phyloP scores from a whole-genome alignment of 2,113 vertebrate genomes.

The Canis aureus region DNA sequence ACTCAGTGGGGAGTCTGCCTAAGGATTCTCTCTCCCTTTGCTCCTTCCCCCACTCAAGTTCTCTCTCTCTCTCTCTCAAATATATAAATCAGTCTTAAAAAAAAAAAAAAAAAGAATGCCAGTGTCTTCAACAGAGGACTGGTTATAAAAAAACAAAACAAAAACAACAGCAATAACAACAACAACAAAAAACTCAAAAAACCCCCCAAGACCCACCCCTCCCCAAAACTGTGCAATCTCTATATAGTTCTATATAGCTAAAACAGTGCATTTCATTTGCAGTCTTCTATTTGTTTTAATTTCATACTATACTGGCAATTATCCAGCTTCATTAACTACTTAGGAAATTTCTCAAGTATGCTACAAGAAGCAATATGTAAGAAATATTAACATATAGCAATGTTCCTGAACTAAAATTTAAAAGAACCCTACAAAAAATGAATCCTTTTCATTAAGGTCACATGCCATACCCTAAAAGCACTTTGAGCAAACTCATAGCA shows the following conservation, averaged over 20 bases:
- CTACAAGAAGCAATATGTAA: background rate
- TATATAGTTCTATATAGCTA: background rate
- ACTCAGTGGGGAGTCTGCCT: background rate
- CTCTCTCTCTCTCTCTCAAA: background rate
- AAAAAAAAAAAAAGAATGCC: background rate
- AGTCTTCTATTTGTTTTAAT: conserved; percentile 57
- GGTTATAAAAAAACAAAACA: background rate
- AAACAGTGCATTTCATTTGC: background rate
- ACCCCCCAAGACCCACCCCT: background rate
- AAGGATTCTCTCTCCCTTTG: background rate
- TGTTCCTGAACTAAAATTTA: background rate
- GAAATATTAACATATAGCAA: background rate
- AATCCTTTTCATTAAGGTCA: conserved; percentile 1
- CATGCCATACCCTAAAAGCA: background rate
- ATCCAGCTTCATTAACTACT: conserved; percentile 53
- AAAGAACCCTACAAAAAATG: background rate
- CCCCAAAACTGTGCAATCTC: background rate
- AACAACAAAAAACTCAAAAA: background rate
- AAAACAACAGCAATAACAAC: background rate
- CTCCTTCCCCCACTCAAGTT: background rate
- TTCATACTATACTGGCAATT: conserved; percentile 43
- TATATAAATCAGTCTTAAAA: background rate
- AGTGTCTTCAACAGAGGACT: background rate
- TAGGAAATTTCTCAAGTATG: conserved; percentile 44
- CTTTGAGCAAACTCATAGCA: background rate